Evolutionary conservation across 2,113 vertebrate species (phyloP), one percentile per base, ranked within the genome.

Genomic region (Oophaga pumilio): DNA sequence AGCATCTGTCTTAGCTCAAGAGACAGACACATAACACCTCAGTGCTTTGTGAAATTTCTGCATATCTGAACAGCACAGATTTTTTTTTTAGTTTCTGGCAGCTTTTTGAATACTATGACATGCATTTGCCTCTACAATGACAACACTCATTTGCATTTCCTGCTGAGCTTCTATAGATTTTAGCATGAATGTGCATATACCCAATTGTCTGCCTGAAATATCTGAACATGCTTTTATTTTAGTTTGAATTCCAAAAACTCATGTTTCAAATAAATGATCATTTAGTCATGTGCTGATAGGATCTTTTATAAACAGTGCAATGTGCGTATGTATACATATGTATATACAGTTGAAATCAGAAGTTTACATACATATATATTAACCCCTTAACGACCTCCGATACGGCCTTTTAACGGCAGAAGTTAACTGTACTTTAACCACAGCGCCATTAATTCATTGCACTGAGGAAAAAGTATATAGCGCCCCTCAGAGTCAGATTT

Each of bases 11-110:
- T 82, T 74, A 74, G 77, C 78, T 80, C 85, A 81, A 73, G 66
- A 87, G 85, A 87, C 86, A 87, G 56, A 49, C 68, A 59, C 69
- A 87, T 87, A 82, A 87, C 86, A 87, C 86, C 68, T 87, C 86
- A 82, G 73, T 87, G 86, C 86, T 87, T 82, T 82, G 86, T 78
- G 76, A 74, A 52, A 87, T 87, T 66, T 87, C 86, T 74, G 24
- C 43, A 87, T 77, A 59, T 60, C 64, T 82, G 26, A 59, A 81
- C 53, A 81, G 28, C 24, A 73, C 66, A 24, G 15, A 22, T 57
- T 74, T 82, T 82, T 80, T 64, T 79, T 64, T 2, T 62, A 24
- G 24, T 26, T 87, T 82, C 33, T 87, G 68, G 56, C 69, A 87
- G 79, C 53, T 82, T 87, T 82, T 73, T 62, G 86, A 76, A 82